A percentile compares a stretch with the other conserved stretches of the same genome.
Evolutionary conservation across 2,797 vertebrate genomes (phyloP).

Genomic region (Gobio occitaniae): DNA sequence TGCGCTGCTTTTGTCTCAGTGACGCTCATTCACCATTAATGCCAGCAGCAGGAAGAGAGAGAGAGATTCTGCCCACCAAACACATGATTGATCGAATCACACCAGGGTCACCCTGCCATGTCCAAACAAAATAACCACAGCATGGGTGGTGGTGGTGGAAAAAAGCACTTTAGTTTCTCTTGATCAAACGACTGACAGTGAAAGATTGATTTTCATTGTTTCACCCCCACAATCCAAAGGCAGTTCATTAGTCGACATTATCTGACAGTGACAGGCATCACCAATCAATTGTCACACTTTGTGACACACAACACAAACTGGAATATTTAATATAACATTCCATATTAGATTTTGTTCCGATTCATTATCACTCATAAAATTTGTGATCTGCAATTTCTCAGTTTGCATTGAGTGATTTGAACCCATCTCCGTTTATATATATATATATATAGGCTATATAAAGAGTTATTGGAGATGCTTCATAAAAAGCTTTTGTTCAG

Average conservation of each 20-base stretch:
- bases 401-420: background rate
- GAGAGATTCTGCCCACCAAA: background rate
- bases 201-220: conserved; percentile 45
- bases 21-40: conserved; percentile 36
- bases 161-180: conserved; percentile 9
- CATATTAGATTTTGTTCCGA: background rate
- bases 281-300: conserved; percentile 18
- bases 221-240: background rate
- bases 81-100: conserved; percentile 15
- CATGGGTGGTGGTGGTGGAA: background rate
- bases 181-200: conserved; percentile 37
- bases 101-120: conserved; percentile 27
- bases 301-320: background rate
- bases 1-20: conserved; percentile 21
- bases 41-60: conserved; percentile 31
- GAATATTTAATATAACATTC: background rate
- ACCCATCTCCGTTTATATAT: background rate
- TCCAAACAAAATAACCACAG: conserved; percentile 39
- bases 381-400: background rate
- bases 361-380: background rate
- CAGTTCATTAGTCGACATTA: conserved; percentile 15
- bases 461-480: background rate
- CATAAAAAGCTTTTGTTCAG: conserved; percentile 6
- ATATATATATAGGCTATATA: background rate
- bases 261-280: conserved; percentile 6